A percentile compares a stretch with the other conserved stretches of the same genome.
Conservation (phyloP, 2,888 invertebrate genomes). For the Gortyna flavago region DNA sequence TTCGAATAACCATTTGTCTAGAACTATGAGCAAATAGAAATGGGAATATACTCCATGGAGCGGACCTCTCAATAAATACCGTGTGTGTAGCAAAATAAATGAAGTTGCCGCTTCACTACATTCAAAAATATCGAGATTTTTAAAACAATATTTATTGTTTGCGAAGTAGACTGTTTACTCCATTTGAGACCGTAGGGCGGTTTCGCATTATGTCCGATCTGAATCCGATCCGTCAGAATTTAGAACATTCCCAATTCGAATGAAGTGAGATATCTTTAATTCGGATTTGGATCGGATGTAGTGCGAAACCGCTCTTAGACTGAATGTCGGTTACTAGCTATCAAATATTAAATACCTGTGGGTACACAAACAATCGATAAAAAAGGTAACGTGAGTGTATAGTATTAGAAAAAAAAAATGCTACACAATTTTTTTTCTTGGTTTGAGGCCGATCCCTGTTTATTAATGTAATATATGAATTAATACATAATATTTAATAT, state of each 20-base stretch:
- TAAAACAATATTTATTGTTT: constrained; percentile 32
- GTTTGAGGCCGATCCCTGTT: background rate
- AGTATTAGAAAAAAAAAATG: background rate
- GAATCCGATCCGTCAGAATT: no score
- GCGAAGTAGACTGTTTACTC: background rate
- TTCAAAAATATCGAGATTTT: constrained; percentile 37
- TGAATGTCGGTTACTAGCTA: background rate
- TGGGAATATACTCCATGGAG: constrained; percentile 61
- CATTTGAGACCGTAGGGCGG: background rate
- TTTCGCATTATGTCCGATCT: no score
- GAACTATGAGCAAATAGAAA: constrained; percentile 65
- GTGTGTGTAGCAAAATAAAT: constrained; percentile 54
- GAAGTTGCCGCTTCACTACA: constrained; percentile 54
- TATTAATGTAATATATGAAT: no score
- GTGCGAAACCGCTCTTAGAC: no score
- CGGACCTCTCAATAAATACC: constrained; percentile 62
- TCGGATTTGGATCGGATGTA: no score
- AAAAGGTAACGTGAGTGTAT: background rate
- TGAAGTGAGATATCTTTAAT: no score
- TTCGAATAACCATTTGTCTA: constrained; percentile 65
- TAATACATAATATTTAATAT: no score
- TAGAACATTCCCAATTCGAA: no score
- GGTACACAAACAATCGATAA: background rate
- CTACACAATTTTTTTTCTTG: background rate
- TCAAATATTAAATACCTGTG: background rate